These are phyloP conservation scores for Phycodurus eques DNA, from an alignment of 2,113 vertebrate genomes.

Conservation along the genomic window DNA sequence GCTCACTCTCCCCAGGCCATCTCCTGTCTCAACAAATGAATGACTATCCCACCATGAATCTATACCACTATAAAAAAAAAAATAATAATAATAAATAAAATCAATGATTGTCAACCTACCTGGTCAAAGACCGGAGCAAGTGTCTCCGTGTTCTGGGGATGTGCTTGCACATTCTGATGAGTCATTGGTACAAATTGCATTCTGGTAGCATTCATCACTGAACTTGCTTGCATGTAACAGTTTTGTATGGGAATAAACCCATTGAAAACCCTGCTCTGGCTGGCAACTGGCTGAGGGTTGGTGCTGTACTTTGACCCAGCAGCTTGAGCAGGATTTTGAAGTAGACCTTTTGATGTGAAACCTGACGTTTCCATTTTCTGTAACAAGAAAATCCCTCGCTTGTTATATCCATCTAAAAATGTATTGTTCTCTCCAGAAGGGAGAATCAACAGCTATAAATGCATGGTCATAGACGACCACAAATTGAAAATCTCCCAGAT, in stretches of 20 bases:
- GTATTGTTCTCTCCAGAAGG: neutral
- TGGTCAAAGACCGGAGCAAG: conserved; percentile 4
- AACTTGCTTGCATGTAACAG: conserved; percentile 10
- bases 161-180: conserved; percentile 8
- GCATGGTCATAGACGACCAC: neutral
- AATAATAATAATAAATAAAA: neutral
- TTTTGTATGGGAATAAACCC: conserved; percentile 8
- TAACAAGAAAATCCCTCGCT: neutral
- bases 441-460: neutral
- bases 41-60: neutral
- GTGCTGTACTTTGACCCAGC: neutral
- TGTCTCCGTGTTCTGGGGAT: neutral
- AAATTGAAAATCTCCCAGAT: neutral
- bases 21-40: neutral
- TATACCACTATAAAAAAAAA: neutral
- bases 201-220: neutral
- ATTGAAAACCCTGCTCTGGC: neutral
- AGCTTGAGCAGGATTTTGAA: conserved; percentile 1
- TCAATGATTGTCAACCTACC: neutral
- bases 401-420: neutral
- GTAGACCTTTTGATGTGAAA: conserved; percentile 6
- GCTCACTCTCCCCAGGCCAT: neutral
- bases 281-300: neutral
- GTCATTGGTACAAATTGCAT: conserved; percentile 9
- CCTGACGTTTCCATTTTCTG: conserved; percentile 10